Evolutionary conservation across 37 sponge, comb jelly and placozoan genomes (phyloP).

Genomic region (Agelas oroides): DNA sequence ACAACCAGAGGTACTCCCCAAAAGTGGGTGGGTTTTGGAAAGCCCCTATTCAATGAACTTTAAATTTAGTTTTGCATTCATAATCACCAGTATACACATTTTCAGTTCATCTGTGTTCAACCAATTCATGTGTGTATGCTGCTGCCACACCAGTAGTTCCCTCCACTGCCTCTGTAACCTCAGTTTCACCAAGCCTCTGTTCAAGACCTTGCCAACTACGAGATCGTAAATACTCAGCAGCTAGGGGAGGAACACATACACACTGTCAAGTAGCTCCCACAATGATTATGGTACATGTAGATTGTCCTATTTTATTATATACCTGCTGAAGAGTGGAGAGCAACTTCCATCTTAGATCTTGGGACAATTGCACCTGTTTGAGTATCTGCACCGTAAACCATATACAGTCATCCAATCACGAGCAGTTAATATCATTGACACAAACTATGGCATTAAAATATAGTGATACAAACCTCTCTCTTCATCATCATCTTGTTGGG

Average conservation of each 20-base stretch:
- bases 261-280: too few species aligned
- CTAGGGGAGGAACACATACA: conserved; percentile 3
- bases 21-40: too few species aligned
- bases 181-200: conserved; percentile 74
- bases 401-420: not conserved
- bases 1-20: too few species aligned
- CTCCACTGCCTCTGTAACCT: conserved; percentile 57
- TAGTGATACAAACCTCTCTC: conserved; percentile 13
- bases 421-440: not conserved
- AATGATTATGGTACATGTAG: not conserved
- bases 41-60: too few species aligned
- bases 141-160: conserved; percentile 72
- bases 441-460: too few species aligned
- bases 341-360: conserved; percentile 37
- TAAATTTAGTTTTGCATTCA: too few species aligned
- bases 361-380: conserved; percentile 7
- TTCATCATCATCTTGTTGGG: conserved; percentile 13
- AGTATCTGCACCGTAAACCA: not conserved
- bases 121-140: conserved; percentile 65
- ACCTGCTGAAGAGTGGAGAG: conserved; percentile 39
- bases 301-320: too few species aligned
- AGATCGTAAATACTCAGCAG: conserved; percentile 58
- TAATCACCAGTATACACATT: too few species aligned
- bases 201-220: conserved; percentile 88
- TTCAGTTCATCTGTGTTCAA: too few species aligned